Evolutionary conservation across 2,113 vertebrate species (phyloP).

Genomic region (Stegostoma tigrinum): DNA sequence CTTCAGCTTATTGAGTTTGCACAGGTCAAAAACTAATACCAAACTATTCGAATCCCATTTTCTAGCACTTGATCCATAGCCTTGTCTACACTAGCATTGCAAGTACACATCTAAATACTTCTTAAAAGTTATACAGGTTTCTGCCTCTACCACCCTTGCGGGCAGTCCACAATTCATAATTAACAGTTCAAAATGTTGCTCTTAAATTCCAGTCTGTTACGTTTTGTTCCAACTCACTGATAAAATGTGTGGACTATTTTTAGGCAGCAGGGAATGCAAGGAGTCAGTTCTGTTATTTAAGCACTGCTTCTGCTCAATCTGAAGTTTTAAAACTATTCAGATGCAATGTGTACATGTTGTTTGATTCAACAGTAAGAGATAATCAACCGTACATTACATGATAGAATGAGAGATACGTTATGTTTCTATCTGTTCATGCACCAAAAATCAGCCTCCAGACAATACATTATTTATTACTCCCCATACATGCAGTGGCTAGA

Average conservation of each 20-base stretch:
- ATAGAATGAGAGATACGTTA: neutral
- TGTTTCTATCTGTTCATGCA: neutral
- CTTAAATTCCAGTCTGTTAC: neutral
- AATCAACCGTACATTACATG: neutral
- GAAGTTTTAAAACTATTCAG: neutral
- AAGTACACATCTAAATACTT: no score
- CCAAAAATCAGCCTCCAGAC: neutral
- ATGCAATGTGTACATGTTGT: neutral
- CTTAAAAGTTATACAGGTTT: no score
- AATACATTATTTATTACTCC: neutral
- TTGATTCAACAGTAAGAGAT: neutral
- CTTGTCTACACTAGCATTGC: no score
- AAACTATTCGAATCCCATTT: no score
- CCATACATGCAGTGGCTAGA: neutral
- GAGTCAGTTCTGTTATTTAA: neutral
- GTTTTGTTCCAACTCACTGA: neutral
- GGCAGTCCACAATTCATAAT: neutral
- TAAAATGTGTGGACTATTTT: neutral
- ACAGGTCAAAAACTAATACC: no score
- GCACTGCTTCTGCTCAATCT: neutral
- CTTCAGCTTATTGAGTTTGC: no score
- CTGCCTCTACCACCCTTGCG: no score
- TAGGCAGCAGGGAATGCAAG: neutral
- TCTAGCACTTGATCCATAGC: no score
- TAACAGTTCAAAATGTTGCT: neutral